These are phyloP conservation scores for Ophion costatus DNA, from an alignment of 2,888 invertebrate species.

Conservation along the genomic window DNA sequence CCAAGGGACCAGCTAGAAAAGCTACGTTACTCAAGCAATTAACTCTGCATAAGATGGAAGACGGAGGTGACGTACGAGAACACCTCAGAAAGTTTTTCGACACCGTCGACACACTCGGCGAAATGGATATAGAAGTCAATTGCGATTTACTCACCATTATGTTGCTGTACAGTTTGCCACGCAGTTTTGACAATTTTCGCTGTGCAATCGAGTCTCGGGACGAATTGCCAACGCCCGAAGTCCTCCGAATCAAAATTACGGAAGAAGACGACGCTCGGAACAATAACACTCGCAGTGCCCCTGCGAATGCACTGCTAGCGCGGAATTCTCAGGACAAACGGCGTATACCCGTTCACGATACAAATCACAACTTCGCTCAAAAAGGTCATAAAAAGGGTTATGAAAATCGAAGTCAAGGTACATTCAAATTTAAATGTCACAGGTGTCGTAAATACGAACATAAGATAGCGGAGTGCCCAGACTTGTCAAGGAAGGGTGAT, in stretches of 20 bases:
- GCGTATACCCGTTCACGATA: background rate
- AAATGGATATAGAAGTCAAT: background rate
- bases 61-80: background rate
- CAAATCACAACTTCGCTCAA: background rate
- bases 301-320: constrained; percentile 35
- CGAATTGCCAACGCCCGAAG: constrained; percentile 72
- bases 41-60: background rate
- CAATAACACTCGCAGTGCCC: constrained; percentile 1
- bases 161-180: constrained; percentile 75
- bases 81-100: constrained; percentile 2
- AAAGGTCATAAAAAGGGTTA: background rate
- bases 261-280: constrained; percentile 74
- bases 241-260: constrained; percentile 74
- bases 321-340: background rate
- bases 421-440: constrained; percentile 51
- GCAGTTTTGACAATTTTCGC: constrained; percentile 76
- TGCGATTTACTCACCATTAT: constrained; percentile 23
- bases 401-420: background rate
- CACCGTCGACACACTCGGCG: background rate
- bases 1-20: background rate
- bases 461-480: constrained; percentile 35
- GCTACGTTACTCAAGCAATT: constrained; percentile 3
- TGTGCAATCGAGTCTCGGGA: constrained; percentile 79
- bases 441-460: constrained; percentile 46
- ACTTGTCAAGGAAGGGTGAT: background rate